Conservation (phyloP, 2,888 invertebrate species). For the Caenorhabditis becei region DNA sequence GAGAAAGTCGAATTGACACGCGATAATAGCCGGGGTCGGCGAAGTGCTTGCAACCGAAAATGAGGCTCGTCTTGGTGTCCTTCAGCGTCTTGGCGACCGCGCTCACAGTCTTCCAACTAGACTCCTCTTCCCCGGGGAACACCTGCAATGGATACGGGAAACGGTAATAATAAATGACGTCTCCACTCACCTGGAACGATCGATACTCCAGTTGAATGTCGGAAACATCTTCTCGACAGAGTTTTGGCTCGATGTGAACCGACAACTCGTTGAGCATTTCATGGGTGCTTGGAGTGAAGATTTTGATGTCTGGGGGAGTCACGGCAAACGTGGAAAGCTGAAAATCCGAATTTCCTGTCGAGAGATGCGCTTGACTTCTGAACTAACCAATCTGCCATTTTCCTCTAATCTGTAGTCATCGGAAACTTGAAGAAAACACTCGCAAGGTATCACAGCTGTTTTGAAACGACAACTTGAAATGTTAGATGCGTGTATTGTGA, state of each 20-base stretch:
- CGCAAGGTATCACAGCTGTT: slow-evolving; percentile 68
- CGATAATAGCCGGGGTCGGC: slow-evolving; percentile 71
- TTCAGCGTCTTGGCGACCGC: slow-evolving; percentile 48
- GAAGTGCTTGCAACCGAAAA: slow-evolving; percentile 70
- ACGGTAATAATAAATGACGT: slow-evolving; percentile 9
- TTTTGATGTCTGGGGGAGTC: slow-evolving; percentile 63
- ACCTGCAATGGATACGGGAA: slow-evolving; percentile 45
- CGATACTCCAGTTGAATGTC: slow-evolving; percentile 61
- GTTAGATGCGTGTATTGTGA: slow-evolving; percentile 63
- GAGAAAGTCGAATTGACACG: slow-evolving; percentile 61
- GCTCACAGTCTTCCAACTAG: slow-evolving; percentile 57
- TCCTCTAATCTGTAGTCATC: slow-evolving; percentile 63
- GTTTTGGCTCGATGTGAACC: slow-evolving; percentile 63
- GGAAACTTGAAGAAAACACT: slow-evolving; percentile 66
- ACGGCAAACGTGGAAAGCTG: slow-evolving; percentile 63
- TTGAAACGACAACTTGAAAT: slow-evolving; percentile 66
- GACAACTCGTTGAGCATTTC: slow-evolving; percentile 68
- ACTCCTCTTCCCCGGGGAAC: slow-evolving; percentile 65
- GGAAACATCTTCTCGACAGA: slow-evolving; percentile 63
- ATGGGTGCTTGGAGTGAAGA: slow-evolving; percentile 64
- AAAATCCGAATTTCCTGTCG: slow-evolving; percentile 6
- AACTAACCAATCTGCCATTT: slow-evolving; percentile 52
- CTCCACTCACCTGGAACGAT: slow-evolving; percentile 60
- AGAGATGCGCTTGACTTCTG: not conserved
- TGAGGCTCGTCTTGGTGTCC: slow-evolving; percentile 59